phyloP scores from a whole-genome alignment of 2,113 vertebrate species.

The Pelecanus crispus region DNA sequence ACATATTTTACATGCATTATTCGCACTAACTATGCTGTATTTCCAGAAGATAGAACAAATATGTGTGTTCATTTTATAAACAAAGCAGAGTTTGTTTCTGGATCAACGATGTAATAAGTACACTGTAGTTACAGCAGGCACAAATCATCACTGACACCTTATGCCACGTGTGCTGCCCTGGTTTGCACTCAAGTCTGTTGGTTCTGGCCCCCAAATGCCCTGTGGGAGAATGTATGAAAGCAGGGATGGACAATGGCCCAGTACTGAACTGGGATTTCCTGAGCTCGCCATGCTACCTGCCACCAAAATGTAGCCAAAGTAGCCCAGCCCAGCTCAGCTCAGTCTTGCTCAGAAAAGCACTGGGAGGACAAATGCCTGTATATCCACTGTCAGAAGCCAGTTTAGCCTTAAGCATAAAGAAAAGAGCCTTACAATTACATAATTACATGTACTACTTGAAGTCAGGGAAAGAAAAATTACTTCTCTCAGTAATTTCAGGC shows the following conservation, averaged over 20 bases:
- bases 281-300: neutral
- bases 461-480: neutral
- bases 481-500: constrained; percentile 10
- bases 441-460: neutral
- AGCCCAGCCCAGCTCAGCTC: neutral
- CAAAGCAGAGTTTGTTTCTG: neutral
- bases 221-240: neutral
- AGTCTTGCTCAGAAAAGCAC: neutral
- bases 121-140: neutral
- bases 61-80: neutral
- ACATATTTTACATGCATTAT: neutral
- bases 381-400: neutral
- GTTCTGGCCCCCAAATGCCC: neutral
- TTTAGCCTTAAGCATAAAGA: neutral
- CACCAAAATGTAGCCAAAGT: neutral
- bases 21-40: neutral
- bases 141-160: neutral
- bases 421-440: neutral
- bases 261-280: neutral
- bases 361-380: neutral
- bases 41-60: neutral
- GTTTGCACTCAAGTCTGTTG: neutral
- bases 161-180: neutral
- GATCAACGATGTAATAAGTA: fast-evolving
- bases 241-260: neutral